Evolutionary conservation across 1,140 invertebrate species (phyloP).

Genomic region (Cydia splendana): DNA sequence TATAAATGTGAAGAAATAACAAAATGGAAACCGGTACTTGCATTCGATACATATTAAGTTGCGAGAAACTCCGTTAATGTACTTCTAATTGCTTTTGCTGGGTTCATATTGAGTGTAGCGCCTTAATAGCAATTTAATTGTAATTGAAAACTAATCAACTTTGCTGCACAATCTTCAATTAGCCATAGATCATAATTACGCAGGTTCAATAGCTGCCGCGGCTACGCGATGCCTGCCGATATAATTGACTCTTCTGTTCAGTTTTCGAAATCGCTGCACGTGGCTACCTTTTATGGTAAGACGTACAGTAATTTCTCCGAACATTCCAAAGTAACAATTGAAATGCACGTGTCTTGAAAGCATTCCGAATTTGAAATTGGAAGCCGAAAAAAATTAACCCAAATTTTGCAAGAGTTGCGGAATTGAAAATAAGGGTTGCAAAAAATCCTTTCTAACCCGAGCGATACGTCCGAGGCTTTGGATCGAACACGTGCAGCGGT

Average conservation of each 20-base stretch:
- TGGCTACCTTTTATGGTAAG: conserved; percentile 36
- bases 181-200: conserved; percentile 46
- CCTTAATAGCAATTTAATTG: conserved; percentile 53
- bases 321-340: conserved; percentile 48
- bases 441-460: conserved; percentile 77
- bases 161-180: conserved; percentile 50
- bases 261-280: conserved; percentile 39
- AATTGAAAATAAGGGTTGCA: conserved; percentile 76
- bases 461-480: conserved; percentile 50
- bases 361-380: conserved; percentile 43
- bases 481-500: conserved; percentile 70
- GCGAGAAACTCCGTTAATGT: conserved; percentile 43
- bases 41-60: conserved; percentile 34
- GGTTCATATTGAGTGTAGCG: conserved; percentile 37
- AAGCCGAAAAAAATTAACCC: conserved; percentile 68
- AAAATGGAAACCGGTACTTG: conserved; percentile 33
- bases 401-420: conserved; percentile 79
- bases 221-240: conserved; percentile 33
- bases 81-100: conserved; percentile 51
- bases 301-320: conserved; percentile 26
- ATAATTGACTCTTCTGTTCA: conserved; percentile 31
- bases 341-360: conserved; percentile 62
- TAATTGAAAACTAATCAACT: conserved; percentile 58
- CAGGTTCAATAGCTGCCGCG: conserved; percentile 36
- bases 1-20: conserved; percentile 7